Evolutionary conservation across 2,888 invertebrate species (phyloP).

Genomic region (Panzeria rudis): DNA sequence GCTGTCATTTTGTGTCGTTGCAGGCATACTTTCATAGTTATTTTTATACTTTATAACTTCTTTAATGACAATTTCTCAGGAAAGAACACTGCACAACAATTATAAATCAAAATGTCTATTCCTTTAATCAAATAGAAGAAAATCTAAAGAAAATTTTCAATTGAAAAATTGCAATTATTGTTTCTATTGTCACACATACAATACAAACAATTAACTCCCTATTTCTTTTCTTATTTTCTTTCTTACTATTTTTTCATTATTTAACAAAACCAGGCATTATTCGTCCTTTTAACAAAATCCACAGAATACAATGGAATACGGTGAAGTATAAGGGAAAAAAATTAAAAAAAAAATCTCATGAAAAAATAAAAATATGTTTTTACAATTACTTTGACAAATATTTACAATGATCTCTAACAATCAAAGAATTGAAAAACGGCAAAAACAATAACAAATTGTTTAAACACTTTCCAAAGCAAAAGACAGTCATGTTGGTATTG

Average conservation of each 20-base stretch:
- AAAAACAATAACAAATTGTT: conserved; percentile 29
- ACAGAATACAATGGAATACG: conserved; percentile 41
- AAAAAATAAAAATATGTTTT: conserved; percentile 56
- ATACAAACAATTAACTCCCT: conserved; percentile 71
- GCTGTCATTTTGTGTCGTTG: conserved; percentile 1
- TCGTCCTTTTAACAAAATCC: conserved; percentile 56
- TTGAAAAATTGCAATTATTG: conserved; percentile 71
- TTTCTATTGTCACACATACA: conserved; percentile 70
- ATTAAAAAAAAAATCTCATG: conserved; percentile 37
- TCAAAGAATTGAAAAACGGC: conserved; percentile 49
- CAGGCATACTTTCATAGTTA: neutral
- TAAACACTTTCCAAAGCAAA: conserved; percentile 21
- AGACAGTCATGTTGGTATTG: conserved; percentile 54
- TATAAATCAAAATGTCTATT: conserved; percentile 70
- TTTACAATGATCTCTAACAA: conserved; percentile 68
- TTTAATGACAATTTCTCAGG: conserved; percentile 54
- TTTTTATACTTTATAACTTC: conserved; percentile 49
- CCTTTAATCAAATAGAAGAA: conserved; percentile 51
- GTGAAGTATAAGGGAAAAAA: conserved; percentile 24
- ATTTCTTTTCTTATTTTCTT: conserved; percentile 34
- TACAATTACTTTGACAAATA: conserved; percentile 72
- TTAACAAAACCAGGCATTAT: conserved; percentile 51
- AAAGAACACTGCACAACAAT: conserved; percentile 53
- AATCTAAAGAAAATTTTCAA: conserved; percentile 43
- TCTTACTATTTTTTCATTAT: conserved; percentile 34